Percentiles rank a stretch among this genome's conserved stretches.
phyloP scores from a whole-genome alignment of 2,113 vertebrate species.

The Rhynchopsitta pachyrhyncha region DNA sequence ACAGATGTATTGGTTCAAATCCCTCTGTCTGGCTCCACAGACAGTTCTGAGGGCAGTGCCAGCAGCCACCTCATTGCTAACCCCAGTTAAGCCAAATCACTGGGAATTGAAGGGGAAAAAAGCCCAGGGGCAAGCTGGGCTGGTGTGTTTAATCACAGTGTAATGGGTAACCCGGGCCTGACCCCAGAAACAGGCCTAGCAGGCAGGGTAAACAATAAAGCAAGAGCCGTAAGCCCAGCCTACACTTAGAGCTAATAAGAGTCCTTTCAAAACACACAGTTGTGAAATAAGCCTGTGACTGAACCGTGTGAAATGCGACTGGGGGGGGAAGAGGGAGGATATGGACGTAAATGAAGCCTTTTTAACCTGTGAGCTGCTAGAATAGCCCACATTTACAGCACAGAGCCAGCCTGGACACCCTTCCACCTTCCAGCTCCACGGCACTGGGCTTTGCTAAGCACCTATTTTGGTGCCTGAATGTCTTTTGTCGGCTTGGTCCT shows the following conservation, averaged over 20 bases:
- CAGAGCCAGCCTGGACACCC: not conserved
- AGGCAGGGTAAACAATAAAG: slow-evolving; percentile 38
- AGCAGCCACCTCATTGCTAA: not conserved
- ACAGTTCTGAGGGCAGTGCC: not conserved
- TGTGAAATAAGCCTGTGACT: slow-evolving; percentile 8
- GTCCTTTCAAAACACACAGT: not conserved
- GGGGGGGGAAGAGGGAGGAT: not conserved
- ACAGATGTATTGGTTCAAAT: not conserved
- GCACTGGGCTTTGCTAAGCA: not conserved
- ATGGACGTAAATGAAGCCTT: not conserved
- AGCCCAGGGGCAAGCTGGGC: not conserved
- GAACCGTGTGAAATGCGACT: not conserved
- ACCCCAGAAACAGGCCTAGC: slow-evolving; percentile 39
- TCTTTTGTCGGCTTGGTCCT: not conserved
- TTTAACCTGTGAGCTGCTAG: not conserved
- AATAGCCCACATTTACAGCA: not conserved
- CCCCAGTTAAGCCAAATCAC: not conserved
- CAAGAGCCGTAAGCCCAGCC: not conserved
- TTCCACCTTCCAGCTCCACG: not conserved
- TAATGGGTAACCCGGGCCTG: slow-evolving; percentile 31
- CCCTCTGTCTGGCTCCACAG: not conserved
- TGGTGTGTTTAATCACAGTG: slow-evolving; percentile 1
- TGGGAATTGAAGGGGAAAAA: not conserved
- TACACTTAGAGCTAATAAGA: not conserved
- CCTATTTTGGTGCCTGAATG: not conserved